Evolutionary conservation across 2,888 invertebrate genomes (phyloP).

Genomic region (Lamellibrachia columna): DNA sequence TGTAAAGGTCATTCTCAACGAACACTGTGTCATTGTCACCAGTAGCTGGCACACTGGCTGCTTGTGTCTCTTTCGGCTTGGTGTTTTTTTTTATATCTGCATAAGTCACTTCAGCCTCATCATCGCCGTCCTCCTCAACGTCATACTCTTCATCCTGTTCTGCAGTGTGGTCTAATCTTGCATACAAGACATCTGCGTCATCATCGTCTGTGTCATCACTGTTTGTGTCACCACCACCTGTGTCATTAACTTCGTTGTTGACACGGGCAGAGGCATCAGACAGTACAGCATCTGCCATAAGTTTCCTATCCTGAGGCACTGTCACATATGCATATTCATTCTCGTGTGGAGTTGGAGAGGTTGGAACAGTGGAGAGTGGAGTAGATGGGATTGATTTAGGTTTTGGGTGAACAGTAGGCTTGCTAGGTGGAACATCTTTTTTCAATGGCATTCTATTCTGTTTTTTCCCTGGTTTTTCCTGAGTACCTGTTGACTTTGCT

Average conservation of each 20-base stretch:
- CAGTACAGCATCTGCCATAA: neutral
- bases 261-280: neutral
- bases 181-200: neutral
- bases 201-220: neutral
- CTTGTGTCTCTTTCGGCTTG: neutral
- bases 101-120: neutral
- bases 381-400: neutral
- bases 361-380: neutral
- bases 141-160: neutral
- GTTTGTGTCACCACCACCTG: neutral
- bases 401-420: neutral
- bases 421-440: neutral
- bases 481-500: neutral
- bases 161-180: neutral
- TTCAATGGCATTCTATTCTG: neutral
- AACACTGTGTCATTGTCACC: neutral
- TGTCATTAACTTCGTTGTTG: neutral
- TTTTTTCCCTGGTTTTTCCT: neutral
- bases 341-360: neutral
- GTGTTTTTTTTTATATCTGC: neutral
- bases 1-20: neutral
- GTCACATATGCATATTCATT: neutral
- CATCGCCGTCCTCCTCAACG: neutral
- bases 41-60: neutral
- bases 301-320: neutral